Evolutionary conservation across 1,140 invertebrate genomes (phyloP).

Genomic region (Ditylenchus dipsaci): DNA sequence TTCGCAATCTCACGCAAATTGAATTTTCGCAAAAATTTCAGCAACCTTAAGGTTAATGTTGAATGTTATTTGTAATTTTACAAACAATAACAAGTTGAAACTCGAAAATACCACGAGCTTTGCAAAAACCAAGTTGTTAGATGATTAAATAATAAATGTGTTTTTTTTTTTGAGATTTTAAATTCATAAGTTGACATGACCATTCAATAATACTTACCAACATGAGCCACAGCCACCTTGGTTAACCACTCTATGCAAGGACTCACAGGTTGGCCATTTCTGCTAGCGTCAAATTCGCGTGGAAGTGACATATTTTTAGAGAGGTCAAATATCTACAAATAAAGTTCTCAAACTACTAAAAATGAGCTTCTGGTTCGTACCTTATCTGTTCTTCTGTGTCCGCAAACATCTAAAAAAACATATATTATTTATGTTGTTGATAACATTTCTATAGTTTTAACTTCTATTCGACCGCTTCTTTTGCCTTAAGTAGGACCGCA

Average conservation of each 20-base stretch:
- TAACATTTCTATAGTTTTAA: constrained; percentile 11
- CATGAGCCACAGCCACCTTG: constrained; percentile 37
- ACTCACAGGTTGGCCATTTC: constrained; percentile 29
- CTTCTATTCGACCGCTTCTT: too few relatives aligned
- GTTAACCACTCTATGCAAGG: constrained; percentile 28
- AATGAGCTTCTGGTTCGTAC: neutral
- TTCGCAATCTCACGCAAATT: too few relatives aligned
- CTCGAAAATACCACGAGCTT: too few relatives aligned
- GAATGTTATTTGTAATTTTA: too few relatives aligned
- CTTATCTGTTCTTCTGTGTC: constrained; percentile 18
- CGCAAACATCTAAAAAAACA: constrained; percentile 19
- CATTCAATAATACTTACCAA: constrained; percentile 14
- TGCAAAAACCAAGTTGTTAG: neutral
- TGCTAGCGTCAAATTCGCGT: constrained; percentile 25
- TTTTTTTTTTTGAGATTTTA: too few relatives aligned
- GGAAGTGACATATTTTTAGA: constrained; percentile 23
- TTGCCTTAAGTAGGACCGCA: too few relatives aligned
- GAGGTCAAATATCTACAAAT: constrained; percentile 19
- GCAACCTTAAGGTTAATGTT: too few relatives aligned
- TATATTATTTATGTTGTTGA: neutral
- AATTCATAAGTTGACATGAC: too few relatives aligned
- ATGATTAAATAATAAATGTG: neutral
- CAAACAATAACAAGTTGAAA: too few relatives aligned
- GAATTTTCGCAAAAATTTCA: too few relatives aligned
- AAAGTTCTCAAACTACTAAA: too few relatives aligned